Evolutionary conservation across 2,797 vertebrate species (phyloP).

Genomic region (Phalanger gymnotis): DNA sequence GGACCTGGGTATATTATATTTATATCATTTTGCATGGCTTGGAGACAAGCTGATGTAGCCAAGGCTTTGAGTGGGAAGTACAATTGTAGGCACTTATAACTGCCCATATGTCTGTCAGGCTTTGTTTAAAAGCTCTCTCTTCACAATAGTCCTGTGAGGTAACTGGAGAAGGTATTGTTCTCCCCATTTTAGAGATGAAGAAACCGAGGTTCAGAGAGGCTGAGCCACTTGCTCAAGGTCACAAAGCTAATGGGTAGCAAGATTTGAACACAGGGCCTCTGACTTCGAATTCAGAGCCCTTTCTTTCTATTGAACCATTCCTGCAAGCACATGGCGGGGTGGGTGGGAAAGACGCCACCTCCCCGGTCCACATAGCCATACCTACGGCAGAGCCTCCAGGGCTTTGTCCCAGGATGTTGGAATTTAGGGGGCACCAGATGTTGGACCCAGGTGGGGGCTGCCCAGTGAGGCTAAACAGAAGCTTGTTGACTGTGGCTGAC

Average conservation of each 20-base stretch:
- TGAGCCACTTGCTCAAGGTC: not conserved
- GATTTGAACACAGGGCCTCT: not conserved
- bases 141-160: too few species aligned
- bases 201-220: not conserved
- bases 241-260: not conserved
- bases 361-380: not conserved
- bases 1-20: not conserved
- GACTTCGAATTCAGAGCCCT: not conserved
- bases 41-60: not conserved
- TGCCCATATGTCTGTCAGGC: not conserved
- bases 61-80: not conserved
- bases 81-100: not conserved
- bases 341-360: not conserved
- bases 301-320: not conserved
- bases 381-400: not conserved
- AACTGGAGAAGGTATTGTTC: not conserved
- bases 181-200: not conserved
- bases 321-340: fast-evolving
- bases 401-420: fast-evolving
- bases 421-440: not conserved
- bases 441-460: not conserved
- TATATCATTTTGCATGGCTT: not conserved
- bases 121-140: not conserved
- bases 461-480: not conserved
- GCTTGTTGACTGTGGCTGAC: not conserved